Evolutionary conservation across 2,888 invertebrate species (phyloP).

Genomic region (Autographa pulchrina): DNA sequence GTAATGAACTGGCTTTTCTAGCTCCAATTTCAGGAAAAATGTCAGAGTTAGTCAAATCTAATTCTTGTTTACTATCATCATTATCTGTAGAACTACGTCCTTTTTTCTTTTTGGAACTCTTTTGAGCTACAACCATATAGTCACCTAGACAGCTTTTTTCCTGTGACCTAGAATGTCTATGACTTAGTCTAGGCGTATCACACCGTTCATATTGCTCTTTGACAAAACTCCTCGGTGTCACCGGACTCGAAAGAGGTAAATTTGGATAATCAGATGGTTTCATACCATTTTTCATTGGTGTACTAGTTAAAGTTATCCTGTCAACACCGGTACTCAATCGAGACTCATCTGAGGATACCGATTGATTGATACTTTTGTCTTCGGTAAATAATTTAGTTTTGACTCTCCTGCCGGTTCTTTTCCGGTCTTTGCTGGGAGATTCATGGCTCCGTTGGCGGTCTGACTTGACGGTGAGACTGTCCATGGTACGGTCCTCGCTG

Average conservation of each 20-base stretch:
- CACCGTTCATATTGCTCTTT: constrained; percentile 76
- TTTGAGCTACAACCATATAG: constrained; percentile 75
- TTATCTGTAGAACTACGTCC: constrained; percentile 75
- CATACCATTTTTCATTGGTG: constrained; percentile 79
- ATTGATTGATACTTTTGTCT: constrained; percentile 71
- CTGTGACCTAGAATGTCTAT: constrained; percentile 76
- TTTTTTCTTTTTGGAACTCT: constrained; percentile 79
- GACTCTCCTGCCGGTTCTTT: constrained; percentile 74
- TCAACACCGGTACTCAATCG: constrained; percentile 74
- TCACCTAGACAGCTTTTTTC: constrained; percentile 83
- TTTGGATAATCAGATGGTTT: constrained; percentile 71
- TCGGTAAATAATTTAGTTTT: constrained; percentile 84
- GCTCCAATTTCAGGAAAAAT: constrained; percentile 84
- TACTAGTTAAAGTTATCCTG: constrained; percentile 75
- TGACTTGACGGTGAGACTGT: constrained; percentile 71
- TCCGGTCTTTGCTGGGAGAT: constrained; percentile 79
- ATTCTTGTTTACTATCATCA: constrained; percentile 69
- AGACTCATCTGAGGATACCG: constrained; percentile 81
- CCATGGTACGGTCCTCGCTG: constrained; percentile 75
- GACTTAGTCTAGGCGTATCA: constrained; percentile 78
- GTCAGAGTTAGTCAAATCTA: constrained; percentile 81
- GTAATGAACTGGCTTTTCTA: constrained; percentile 77
- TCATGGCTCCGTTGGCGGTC: constrained; percentile 75
- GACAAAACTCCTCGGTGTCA: constrained; percentile 73
- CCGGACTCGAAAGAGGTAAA: constrained; percentile 73